These are phyloP conservation scores for Prionailurus viverrinus DNA, from an alignment of 2,113 vertebrate species.

Conservation along the genomic window DNA sequence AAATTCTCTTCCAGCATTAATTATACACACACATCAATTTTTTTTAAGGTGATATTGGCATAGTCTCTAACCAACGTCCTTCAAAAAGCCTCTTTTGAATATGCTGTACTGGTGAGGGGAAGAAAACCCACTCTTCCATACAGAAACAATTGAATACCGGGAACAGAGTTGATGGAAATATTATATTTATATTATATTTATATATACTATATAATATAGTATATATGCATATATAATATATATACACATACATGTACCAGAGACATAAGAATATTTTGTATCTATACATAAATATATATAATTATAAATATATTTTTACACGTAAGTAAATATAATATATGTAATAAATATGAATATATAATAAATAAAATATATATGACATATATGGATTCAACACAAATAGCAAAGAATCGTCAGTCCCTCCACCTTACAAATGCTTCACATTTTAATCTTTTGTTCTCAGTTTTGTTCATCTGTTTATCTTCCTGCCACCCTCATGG, in stretches of 20 bases:
- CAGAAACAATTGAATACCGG: neutral
- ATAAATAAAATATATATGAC: neutral
- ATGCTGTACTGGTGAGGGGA: neutral
- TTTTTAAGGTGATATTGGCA: neutral
- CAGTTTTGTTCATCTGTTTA: neutral
- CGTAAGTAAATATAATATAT: neutral
- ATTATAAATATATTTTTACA: too few species aligned
- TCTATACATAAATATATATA: neutral
- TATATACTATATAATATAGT: too few species aligned
- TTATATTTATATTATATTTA: too few species aligned
- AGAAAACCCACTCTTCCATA: neutral
- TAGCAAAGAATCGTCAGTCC: neutral
- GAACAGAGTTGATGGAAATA: neutral
- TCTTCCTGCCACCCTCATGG: neutral
- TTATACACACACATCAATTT: neutral
- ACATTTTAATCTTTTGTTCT: neutral
- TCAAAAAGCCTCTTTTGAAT: neutral
- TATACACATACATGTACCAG: fast-evolving
- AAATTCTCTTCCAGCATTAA: neutral
- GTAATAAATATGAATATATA: neutral
- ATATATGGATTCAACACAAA: neutral
- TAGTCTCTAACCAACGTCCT: neutral
- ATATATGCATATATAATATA: neutral
- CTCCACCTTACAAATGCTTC: neutral
- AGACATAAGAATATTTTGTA: neutral